Evolutionary conservation across 2,888 invertebrate species (phyloP).

Genomic region (Dynastes tityus): DNA sequence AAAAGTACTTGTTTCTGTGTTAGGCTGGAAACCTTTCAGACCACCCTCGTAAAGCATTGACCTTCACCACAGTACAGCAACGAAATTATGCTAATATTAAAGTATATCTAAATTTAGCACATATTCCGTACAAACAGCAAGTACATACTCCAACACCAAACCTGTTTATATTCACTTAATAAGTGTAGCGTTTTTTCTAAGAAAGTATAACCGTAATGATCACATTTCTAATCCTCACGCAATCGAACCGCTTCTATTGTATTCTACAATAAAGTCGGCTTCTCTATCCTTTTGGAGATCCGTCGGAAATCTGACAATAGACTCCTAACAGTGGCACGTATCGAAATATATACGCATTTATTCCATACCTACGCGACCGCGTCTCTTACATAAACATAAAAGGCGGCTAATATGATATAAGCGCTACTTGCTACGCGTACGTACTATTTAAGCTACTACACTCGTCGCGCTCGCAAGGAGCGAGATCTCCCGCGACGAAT

Average conservation of each 20-base stretch:
- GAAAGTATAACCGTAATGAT: slow-evolving; percentile 1
- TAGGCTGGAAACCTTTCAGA: too few relatives aligned
- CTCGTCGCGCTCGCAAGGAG: slow-evolving; percentile 2
- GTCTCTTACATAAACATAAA: neutral
- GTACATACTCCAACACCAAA: too few relatives aligned
- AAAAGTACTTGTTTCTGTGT: too few relatives aligned
- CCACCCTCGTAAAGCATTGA: too few relatives aligned
- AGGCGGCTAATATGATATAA: slow-evolving; percentile 6
- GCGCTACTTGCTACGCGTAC: neutral
- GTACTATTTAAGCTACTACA: slow-evolving; percentile 9
- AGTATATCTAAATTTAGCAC: too few relatives aligned
- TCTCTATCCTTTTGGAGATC: slow-evolving; percentile 9
- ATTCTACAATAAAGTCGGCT: neutral
- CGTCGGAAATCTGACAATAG: slow-evolving; percentile 11
- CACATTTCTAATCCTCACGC: slow-evolving; percentile 1
- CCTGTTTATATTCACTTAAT: neutral
- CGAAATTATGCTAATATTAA: too few relatives aligned
- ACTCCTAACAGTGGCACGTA: slow-evolving; percentile 5
- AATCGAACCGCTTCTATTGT: slow-evolving; percentile 6
- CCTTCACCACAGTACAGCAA: too few relatives aligned
- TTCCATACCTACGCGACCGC: neutral
- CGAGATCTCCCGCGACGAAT: slow-evolving; percentile 46
- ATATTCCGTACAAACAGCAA: too few relatives aligned
- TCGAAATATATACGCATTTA: neutral
- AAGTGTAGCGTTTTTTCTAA: neutral